Evolutionary conservation across 2,797 vertebrate species (phyloP).

Genomic region (Rousettus madagascariensis): DNA sequence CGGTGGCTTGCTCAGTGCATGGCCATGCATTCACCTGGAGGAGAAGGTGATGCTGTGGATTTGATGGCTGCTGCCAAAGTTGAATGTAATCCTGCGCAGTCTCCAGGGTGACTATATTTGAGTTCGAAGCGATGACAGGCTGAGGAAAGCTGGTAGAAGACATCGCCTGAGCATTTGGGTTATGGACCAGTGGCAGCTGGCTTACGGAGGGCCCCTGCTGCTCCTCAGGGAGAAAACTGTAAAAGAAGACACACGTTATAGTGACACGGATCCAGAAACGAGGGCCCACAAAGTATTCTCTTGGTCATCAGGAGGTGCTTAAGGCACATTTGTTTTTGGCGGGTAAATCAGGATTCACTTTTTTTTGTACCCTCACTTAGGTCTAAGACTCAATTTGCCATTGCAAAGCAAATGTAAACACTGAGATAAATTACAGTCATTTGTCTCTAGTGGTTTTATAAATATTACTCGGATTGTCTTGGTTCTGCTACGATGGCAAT

Average conservation of each 20-base stretch:
- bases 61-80: conserved; percentile 84
- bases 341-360: background rate
- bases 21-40: conserved; percentile 85
- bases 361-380: background rate
- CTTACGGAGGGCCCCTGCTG: conserved; percentile 84
- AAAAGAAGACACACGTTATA: background rate
- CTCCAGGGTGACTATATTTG: conserved; percentile 85
- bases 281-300: background rate
- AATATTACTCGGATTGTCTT: background rate
- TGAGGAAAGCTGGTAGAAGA: conserved; percentile 86
- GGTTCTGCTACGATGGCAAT: background rate
- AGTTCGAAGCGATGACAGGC: conserved; percentile 86
- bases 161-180: conserved; percentile 82
- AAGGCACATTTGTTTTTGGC: background rate
- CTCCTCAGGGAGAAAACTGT: conserved; percentile 89
- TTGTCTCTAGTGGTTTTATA: background rate
- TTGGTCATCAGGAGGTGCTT: background rate
- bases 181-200: conserved; percentile 86
- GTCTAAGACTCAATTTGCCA: background rate
- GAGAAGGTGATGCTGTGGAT: conserved; percentile 88
- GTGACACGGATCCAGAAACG: background rate
- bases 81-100: conserved; percentile 80
- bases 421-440: background rate
- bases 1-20: background rate
- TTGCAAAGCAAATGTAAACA: background rate